A percentile compares a stretch with the other conserved stretches of the same genome.
Conservation (phyloP, 2,113 vertebrate genomes). For the Notothenia coriiceps region DNA sequence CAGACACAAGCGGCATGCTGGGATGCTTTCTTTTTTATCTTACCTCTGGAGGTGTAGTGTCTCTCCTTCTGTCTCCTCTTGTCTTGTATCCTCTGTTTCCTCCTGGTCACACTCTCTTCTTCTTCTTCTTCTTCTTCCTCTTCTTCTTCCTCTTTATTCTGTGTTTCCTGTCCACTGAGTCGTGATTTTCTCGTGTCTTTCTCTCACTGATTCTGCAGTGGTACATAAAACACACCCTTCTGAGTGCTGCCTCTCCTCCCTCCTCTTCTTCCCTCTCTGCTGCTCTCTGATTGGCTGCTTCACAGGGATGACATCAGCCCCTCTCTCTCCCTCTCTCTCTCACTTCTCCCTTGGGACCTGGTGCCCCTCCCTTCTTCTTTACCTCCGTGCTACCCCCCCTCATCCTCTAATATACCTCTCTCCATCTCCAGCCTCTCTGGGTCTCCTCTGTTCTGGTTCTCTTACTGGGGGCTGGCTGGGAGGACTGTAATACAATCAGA, state of each 20-base stretch:
- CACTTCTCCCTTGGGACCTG: constrained; percentile 44
- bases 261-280: constrained; percentile 40
- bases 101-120: neutral
- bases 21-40: constrained; percentile 42
- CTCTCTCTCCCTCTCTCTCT: constrained; percentile 34
- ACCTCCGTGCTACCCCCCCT: constrained; percentile 34
- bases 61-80: neutral
- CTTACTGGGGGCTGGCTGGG: neutral
- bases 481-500: neutral
- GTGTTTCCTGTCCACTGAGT: constrained; percentile 14
- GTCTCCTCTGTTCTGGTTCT: constrained; percentile 10
- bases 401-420: constrained; percentile 41
- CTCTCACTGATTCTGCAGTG: constrained; percentile 76
- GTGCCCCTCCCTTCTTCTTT: constrained; percentile 60
- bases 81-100: neutral
- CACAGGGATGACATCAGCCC: constrained; percentile 76
- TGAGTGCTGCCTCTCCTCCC: constrained; percentile 60
- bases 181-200: constrained; percentile 14
- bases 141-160: constrained; percentile 8
- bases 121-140: neutral
- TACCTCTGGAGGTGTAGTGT: constrained; percentile 65
- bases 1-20: constrained; percentile 15
- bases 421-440: neutral
- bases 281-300: constrained; percentile 67
- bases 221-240: constrained; percentile 78